Evolutionary conservation across 1,140 invertebrate genomes (phyloP), one percentile per base, ranked within the genome.

Genomic region (Coptotermes formosanus): DNA sequence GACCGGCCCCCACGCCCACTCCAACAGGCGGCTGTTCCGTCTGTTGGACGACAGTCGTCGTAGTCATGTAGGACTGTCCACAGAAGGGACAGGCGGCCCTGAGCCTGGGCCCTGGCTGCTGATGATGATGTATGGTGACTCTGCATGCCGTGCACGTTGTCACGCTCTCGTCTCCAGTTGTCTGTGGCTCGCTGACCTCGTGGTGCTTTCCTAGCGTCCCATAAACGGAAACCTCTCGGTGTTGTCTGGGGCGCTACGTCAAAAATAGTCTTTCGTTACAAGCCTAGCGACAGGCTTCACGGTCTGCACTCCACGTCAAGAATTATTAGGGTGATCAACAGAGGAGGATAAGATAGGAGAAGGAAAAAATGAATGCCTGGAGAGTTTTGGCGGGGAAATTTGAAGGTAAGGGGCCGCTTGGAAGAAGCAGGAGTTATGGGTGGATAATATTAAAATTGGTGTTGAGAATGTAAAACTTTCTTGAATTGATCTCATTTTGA

Each of bases 101-200:
- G 32, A 82, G 83, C 25, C 82, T 44, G 6, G 87, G 87, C 19
- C 75, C 84, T 38, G 85, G 25, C n/a, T 48, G 25, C 21, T 86
- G 82, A n/a, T 87, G 86, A 52, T 88, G 87, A 21, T 88, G 87
- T 52, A 88, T 88, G 11, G 87, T 88, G 59, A 88, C 88, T 82
- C 86, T 87, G 86, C 88, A 88, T 12, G 88, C 87, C 8, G 86
- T 88, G 88, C 86, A 90, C 52, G 87, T 89, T 38, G 30, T 88
- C 81, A 87, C 88, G 85, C 25, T 87, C 86, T 52, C 89, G 85
- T 85, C 64, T 9, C 25, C 84, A 87, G 59, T 82, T 6, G 59
- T 38, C 75, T 52, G 88, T 82, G 30, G 45, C 30, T 52, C 87
- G 82, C 23, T 21, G 45, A 16, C 83, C 6, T 52, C 45, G 8